These are phyloP conservation scores for Diglossa brunneiventris DNA, from an alignment of 2,113 vertebrate species.

Conservation along the genomic window DNA sequence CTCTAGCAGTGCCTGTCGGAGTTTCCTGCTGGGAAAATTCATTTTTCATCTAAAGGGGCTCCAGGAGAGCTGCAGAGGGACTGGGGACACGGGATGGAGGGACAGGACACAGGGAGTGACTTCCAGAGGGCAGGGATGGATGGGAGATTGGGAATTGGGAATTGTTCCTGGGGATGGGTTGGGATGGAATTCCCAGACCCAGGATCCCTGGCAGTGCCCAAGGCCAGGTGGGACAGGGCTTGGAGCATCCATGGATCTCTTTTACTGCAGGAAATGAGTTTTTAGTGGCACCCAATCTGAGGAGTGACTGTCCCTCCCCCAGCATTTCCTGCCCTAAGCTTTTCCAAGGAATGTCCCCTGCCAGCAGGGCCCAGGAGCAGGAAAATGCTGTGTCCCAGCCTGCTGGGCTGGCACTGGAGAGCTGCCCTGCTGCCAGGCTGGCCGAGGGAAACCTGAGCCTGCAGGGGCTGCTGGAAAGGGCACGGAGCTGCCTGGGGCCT, in stretches of 20 bases:
- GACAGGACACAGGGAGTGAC: background rate
- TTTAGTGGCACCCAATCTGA: background rate
- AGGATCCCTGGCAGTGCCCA: background rate
- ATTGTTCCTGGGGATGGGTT: rapidly evolving
- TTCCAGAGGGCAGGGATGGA: rapidly evolving
- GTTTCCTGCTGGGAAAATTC: background rate
- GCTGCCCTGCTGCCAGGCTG: background rate
- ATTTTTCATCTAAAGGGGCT: background rate
- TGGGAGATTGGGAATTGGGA: rapidly evolving
- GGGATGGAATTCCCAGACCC: background rate
- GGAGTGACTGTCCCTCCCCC: background rate
- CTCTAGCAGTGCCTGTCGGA: rapidly evolving
- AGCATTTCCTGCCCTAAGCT: background rate
- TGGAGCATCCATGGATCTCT: background rate
- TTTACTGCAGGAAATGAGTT: background rate
- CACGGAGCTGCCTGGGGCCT: background rate
- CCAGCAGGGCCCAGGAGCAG: rapidly evolving
- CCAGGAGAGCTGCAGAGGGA: background rate
- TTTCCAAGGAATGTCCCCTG: background rate
- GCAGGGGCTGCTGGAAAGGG: background rate
- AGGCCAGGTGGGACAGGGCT: background rate
- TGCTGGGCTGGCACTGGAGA: background rate
- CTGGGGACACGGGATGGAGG: background rate
- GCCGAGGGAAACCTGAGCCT: background rate
- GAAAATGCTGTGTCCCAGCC: background rate